Percentiles rank a stretch among this genome's conserved stretches.
phyloP scores from a whole-genome alignment of 1,140 invertebrate genomes.

The Centruroides vittatus region DNA sequence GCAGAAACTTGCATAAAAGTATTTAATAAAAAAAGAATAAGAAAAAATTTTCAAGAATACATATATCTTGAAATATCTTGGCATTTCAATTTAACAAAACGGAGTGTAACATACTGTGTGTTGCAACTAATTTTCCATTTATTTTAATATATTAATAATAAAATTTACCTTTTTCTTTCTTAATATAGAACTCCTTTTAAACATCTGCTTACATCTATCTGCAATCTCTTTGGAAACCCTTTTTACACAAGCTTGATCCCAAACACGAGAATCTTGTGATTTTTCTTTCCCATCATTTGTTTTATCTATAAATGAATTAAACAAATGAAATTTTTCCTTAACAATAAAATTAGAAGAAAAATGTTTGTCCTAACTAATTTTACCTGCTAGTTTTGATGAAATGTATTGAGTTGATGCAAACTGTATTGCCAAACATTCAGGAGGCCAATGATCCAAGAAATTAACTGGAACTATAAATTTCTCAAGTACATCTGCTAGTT shows the following conservation, averaged over 20 bases:
- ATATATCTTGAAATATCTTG: no score
- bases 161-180: not conserved
- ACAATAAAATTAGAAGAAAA: no score
- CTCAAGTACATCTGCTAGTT: conserved; percentile 33
- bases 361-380: not conserved
- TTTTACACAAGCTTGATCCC: conserved; percentile 7
- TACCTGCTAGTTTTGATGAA: conserved; percentile 12
- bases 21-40: no score
- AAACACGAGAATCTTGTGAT: conserved; percentile 3
- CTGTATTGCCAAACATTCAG: conserved; percentile 34
- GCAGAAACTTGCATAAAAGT: no score
- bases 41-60: no score
- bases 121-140: no score
- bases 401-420: conserved; percentile 32
- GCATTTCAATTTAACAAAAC: no score
- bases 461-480: conserved; percentile 34
- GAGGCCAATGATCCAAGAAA: conserved; percentile 33
- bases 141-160: not conserved
- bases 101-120: no score
- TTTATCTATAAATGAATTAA: not conserved
- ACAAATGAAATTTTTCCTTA: no score
- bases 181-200: not conserved
- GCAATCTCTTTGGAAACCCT: conserved; percentile 9
- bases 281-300: conserved; percentile 8
- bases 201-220: not conserved